These are phyloP conservation scores for Drosophila fuyamai DNA, from an alignment of 1,140 invertebrate genomes.

Conservation along the genomic window DNA sequence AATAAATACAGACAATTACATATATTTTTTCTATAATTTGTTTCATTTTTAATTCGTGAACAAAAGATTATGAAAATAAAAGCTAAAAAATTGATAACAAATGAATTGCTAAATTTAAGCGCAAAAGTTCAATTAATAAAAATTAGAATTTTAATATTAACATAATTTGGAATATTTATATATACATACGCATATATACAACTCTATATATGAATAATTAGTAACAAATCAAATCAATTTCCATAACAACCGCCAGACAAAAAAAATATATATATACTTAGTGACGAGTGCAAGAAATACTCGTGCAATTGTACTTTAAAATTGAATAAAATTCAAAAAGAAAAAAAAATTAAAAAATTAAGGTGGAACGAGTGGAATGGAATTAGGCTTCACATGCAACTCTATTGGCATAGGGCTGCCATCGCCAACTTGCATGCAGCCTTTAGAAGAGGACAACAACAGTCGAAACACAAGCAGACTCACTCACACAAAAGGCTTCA, in stretches of 20 bases:
- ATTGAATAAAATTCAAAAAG: slow-evolving; percentile 76
- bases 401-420: slow-evolving; percentile 27
- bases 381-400: slow-evolving; percentile 11
- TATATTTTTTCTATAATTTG: slow-evolving; percentile 54
- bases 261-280: slow-evolving; percentile 32
- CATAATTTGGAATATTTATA: slow-evolving; percentile 75
- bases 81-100: slow-evolving; percentile 25
- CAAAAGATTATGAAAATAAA: slow-evolving; percentile 19
- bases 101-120: slow-evolving; percentile 68
- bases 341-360: slow-evolving; percentile 24
- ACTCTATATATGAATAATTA: slow-evolving; percentile 55
- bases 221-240: slow-evolving; percentile 63
- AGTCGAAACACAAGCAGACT: slow-evolving; percentile 35
- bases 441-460: slow-evolving; percentile 13
- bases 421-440: slow-evolving; percentile 28
- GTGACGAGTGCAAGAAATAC: slow-evolving; percentile 43
- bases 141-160: slow-evolving; percentile 78
- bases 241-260: slow-evolving; percentile 50
- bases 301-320: slow-evolving; percentile 78
- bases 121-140: slow-evolving; percentile 82
- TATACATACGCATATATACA: slow-evolving; percentile 65
- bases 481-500: slow-evolving; percentile 19
- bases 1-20: slow-evolving; percentile 58
- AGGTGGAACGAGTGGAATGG: slow-evolving; percentile 24
- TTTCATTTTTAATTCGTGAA: slow-evolving; percentile 22